Conservation (phyloP, 2,797 vertebrate genomes). For the Amazona ochrocephala region DNA sequence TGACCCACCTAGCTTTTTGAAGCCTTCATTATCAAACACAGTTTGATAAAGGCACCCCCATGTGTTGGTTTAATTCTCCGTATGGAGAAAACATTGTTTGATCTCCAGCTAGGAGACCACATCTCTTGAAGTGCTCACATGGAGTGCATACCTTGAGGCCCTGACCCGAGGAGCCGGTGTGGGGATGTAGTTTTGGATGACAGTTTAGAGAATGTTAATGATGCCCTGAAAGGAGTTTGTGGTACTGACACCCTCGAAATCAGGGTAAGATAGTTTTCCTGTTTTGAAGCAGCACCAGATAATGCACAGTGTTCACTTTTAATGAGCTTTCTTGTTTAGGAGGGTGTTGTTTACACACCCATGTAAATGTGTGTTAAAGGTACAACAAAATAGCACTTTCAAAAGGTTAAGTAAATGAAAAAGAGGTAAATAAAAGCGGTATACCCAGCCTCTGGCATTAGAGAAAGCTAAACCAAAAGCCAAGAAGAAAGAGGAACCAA, state of each 20-base stretch:
- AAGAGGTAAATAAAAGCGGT: not conserved
- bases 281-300: not conserved
- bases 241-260: not conserved
- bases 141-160: not conserved
- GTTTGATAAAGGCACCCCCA: constrained; percentile 68
- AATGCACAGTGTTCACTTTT: not conserved
- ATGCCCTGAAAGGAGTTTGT: not conserved
- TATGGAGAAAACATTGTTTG: constrained; percentile 36
- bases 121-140: constrained; percentile 29
- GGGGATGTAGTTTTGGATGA: constrained; percentile 23
- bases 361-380: not conserved
- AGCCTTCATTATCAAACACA: constrained; percentile 68
- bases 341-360: not conserved
- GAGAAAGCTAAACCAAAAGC: constrained; percentile 96
- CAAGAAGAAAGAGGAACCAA: constrained; percentile 96
- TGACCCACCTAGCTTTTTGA: constrained; percentile 64
- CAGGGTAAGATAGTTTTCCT: not conserved
- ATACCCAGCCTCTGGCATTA: constrained; percentile 40
- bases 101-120: constrained; percentile 52
- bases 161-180: not conserved
- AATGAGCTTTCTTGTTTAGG: not conserved
- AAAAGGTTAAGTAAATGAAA: not conserved
- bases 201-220: constrained; percentile 34
- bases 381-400: not conserved
- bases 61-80: constrained; percentile 47